Evolutionary conservation across 2,888 invertebrate genomes (phyloP).

Genomic region (Acronicta leporina): DNA sequence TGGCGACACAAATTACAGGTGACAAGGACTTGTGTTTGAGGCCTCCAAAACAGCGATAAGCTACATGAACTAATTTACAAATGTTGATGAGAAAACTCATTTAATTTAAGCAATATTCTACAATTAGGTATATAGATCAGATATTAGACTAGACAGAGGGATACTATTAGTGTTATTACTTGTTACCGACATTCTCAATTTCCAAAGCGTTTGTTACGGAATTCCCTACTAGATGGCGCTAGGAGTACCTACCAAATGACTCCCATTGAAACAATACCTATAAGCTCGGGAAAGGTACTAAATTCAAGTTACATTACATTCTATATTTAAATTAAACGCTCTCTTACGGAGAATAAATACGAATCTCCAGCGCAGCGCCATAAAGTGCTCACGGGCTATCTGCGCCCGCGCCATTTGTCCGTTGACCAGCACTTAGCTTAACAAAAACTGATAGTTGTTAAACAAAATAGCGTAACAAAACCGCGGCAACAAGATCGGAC

Average conservation of each 20-base stretch:
- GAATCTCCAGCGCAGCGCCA: conserved; percentile 54
- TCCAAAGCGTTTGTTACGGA: conserved; percentile 3
- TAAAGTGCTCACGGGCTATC: conserved; percentile 71
- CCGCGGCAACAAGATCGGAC: conserved; percentile 82
- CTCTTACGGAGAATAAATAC: conserved; percentile 56
- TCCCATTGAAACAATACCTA: conserved; percentile 9
- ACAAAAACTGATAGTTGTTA: conserved; percentile 89
- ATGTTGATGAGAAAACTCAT: too few relatives aligned
- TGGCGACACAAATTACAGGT: conserved; percentile 65
- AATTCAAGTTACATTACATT: conserved; percentile 45
- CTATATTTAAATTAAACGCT: conserved; percentile 57
- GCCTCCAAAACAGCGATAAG: conserved; percentile 37
- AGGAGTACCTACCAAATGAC: conserved; percentile 10
- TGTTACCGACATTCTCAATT: not conserved
- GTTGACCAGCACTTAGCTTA: conserved; percentile 87
- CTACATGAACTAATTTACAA: too few relatives aligned
- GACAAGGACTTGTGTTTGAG: conserved; percentile 49
- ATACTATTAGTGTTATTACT: too few relatives aligned
- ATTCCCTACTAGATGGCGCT: conserved; percentile 53
- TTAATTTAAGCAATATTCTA: too few relatives aligned
- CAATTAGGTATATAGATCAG: too few relatives aligned
- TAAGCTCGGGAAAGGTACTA: conserved; percentile 24
- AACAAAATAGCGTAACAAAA: conserved; percentile 85
- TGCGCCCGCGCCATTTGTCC: conserved; percentile 84
- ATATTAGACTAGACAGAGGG: too few relatives aligned